phyloP scores from a whole-genome alignment of 2,113 vertebrate genomes.

The Ornithorhynchus anatinus region DNA sequence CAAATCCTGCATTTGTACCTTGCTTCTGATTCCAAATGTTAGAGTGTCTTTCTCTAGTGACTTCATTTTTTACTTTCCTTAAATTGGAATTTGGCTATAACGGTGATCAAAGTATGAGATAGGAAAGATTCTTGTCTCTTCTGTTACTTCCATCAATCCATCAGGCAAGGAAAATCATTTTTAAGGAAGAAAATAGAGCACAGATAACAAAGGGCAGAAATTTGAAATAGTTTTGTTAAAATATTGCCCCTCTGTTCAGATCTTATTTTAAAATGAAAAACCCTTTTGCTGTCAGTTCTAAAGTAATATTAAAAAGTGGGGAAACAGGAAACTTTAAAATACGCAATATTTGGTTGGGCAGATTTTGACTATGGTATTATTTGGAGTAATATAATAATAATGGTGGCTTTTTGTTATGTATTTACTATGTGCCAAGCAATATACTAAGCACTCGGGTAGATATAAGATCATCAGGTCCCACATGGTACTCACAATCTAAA shows the following conservation, averaged over 20 bases:
- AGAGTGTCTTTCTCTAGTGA: slow-evolving; percentile 28
- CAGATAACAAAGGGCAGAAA: slow-evolving; percentile 14
- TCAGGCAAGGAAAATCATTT: slow-evolving; percentile 48
- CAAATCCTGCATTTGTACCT: background rate
- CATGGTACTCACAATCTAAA: no score
- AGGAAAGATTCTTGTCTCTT: slow-evolving; percentile 30
- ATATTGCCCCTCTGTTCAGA: background rate
- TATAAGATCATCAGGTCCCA: no score
- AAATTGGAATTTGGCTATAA: background rate
- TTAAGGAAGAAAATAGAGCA: slow-evolving; percentile 42
- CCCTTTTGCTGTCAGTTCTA: background rate
- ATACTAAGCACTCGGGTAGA: no score
- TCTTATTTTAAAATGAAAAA: background rate
- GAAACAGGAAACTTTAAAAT: no score
- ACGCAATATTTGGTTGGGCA: no score
- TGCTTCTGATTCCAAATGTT: slow-evolving; percentile 1
- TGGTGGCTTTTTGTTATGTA: no score
- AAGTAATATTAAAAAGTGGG: no score
- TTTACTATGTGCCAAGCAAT: no score
- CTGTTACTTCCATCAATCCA: background rate
- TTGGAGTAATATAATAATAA: no score
- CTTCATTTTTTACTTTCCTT: slow-evolving; percentile 23
- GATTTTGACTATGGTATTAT: no score
- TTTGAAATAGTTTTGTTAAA: slow-evolving; percentile 30
- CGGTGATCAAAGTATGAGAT: background rate